phyloP scores from a whole-genome alignment of 35 echinoderm and acorn worm species.

The Ophiothrix spiculata region DNA sequence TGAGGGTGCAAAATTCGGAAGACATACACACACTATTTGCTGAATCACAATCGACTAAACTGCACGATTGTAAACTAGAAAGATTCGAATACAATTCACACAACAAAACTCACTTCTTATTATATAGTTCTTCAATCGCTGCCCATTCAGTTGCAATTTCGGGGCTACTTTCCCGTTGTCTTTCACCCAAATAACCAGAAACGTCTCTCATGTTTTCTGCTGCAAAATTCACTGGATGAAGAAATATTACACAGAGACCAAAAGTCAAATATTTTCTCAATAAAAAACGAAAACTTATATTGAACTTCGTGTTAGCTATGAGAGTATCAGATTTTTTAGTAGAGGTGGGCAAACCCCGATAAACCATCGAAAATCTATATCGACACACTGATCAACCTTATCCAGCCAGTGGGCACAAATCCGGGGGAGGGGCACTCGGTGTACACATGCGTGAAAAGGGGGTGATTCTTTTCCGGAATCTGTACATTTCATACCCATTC shows the following conservation, averaged over 20 bases:
- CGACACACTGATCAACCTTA: too few species aligned
- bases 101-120: conserved; percentile 81
- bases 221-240: background rate
- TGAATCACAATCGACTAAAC: conserved; percentile 50
- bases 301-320: too few species aligned
- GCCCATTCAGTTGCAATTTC: conserved; percentile 79
- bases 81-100: background rate
- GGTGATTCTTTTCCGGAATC: too few species aligned
- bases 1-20: background rate
- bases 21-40: conserved; percentile 20
- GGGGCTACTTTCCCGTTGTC: conserved; percentile 72
- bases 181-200: conserved; percentile 72
- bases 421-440: too few species aligned
- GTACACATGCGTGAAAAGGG: too few species aligned
- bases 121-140: conserved; percentile 92
- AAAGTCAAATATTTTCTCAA: too few species aligned
- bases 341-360: too few species aligned
- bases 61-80: background rate
- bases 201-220: conserved; percentile 70
- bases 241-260: background rate
- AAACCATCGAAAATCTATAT: too few species aligned
- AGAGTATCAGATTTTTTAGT: too few species aligned
- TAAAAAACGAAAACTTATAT: too few species aligned
- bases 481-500: too few species aligned
- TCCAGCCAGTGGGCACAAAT: too few species aligned